phyloP scores from a whole-genome alignment of 2,888 invertebrate genomes.

The Hirtodrosophila histrioides region DNA sequence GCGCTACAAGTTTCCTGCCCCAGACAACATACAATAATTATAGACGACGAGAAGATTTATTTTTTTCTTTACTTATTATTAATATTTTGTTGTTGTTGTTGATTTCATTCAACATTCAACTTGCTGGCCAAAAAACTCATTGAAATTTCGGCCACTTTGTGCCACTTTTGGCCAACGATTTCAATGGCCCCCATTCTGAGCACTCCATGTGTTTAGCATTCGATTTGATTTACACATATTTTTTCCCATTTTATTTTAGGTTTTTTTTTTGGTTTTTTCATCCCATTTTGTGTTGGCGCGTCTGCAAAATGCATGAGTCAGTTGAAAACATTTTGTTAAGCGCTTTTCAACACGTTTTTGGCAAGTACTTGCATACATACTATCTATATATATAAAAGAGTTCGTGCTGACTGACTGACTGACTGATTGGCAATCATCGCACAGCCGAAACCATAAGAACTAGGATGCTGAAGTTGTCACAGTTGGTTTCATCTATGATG shows the following conservation, averaged over 20 bases:
- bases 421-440: too few species aligned
- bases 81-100: neutral
- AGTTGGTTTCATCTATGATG: too few species aligned
- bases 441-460: too few species aligned
- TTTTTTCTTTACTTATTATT: neutral
- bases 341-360: slow-evolving; percentile 66
- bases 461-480: too few species aligned
- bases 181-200: slow-evolving; percentile 30
- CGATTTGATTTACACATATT: slow-evolving; percentile 60
- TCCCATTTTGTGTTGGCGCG: slow-evolving; percentile 22
- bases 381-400: neutral
- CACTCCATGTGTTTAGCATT: slow-evolving; percentile 77
- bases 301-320: slow-evolving; percentile 59
- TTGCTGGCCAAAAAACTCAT: slow-evolving; percentile 44
- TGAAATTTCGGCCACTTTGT: slow-evolving; percentile 66
- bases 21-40: slow-evolving; percentile 61
- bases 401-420: too few species aligned
- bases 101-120: slow-evolving; percentile 51
- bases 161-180: slow-evolving; percentile 50
- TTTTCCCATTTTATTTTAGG: neutral
- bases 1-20: slow-evolving; percentile 68
- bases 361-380: slow-evolving; percentile 7
- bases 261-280: slow-evolving; percentile 8
- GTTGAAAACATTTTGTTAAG: slow-evolving; percentile 50
- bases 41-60: slow-evolving; percentile 44